Percentiles rank a stretch among this genome's conserved stretches.
phyloP scores from a whole-genome alignment of 2,113 vertebrate species.

The Daubentonia madagascariensis region DNA sequence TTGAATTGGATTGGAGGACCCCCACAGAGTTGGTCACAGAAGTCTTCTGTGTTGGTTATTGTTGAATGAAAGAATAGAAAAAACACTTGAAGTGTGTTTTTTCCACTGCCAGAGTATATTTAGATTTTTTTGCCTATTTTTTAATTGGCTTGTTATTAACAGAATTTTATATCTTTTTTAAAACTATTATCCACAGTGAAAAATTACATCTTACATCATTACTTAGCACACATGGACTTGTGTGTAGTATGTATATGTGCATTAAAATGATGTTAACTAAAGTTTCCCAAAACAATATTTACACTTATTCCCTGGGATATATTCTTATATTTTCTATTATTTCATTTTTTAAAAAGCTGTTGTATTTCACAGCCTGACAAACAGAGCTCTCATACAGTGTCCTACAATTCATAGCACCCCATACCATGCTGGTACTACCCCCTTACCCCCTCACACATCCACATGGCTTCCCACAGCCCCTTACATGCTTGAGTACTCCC shows the following conservation, averaged over 20 bases:
- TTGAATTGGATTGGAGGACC: not conserved
- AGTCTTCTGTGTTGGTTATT: not conserved
- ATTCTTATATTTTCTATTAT: conserved; percentile 17
- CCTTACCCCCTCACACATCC: not conserved
- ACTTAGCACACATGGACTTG: not conserved
- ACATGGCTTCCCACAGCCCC: not conserved
- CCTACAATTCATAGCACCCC: not conserved
- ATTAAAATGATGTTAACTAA: conserved; percentile 37
- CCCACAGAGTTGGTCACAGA: not conserved
- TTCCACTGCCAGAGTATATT: not conserved
- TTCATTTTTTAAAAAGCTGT: conserved; percentile 10
- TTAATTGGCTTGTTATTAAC: too few species aligned
- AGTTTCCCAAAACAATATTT: conserved; percentile 1
- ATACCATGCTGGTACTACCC: not conserved
- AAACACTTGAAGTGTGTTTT: not conserved
- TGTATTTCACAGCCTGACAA: not conserved
- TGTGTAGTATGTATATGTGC: not conserved
- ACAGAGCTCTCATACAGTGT: not conserved
- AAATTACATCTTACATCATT: conserved; percentile 15
- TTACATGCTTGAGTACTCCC: not conserved
- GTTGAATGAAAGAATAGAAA: not conserved
- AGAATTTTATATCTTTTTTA: too few species aligned
- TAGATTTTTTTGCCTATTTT: not conserved
- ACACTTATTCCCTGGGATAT: not conserved
- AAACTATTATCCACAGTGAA: not conserved